Evolutionary conservation across 2,113 vertebrate genomes (phyloP), one percentile per base, ranked within the genome.

Genomic region (Hippolais icterina): DNA sequence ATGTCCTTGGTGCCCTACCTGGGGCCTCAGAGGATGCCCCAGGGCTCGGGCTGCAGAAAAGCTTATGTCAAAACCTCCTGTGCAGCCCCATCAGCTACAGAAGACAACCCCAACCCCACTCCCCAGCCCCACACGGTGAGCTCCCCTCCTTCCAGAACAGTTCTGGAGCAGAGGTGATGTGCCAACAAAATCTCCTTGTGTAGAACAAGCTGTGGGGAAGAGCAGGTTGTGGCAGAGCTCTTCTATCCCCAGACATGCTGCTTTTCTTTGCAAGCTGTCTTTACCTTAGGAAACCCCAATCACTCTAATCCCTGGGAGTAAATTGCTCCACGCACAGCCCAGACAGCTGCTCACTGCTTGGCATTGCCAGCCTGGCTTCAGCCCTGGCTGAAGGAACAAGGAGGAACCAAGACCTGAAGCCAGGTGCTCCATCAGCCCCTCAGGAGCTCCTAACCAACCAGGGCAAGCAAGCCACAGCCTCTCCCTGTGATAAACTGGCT

Each of bases 201-300:
- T 5, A 78, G 35, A 71, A 44, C 27, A 68, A 72, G 69, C 46
- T 4, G 7, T 17, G 54, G 53, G 8, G 42, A 54, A 39, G 57
- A 87, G 87, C 41, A 41, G 44, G 76, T 21, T 92, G 56, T 9
- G 2, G 47, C 20, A 3, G 60, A 83, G 60, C 66, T 60, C 56
- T 47, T 68, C 76, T 75, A 74, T 94, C 86, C 42, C 93, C 71
- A 83, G 76, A 78, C 91, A 82, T 3, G 2, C 49, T 76, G 44
- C 49, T 82, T 69, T 79, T 11, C 69, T 89, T 81, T 61, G 37
- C 60, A 78, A 65, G 64, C 61, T 81, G 56, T 79, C 83, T 93
- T 96, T 82, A 87, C 83, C 91, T 89, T 46, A 95, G 82, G 71
- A 94, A 89, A 75, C 89, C 70, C 66, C 41, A 76, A 82, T 84